Conservation (phyloP, 2,888 invertebrate genomes). For the Lobophora halterata region DNA sequence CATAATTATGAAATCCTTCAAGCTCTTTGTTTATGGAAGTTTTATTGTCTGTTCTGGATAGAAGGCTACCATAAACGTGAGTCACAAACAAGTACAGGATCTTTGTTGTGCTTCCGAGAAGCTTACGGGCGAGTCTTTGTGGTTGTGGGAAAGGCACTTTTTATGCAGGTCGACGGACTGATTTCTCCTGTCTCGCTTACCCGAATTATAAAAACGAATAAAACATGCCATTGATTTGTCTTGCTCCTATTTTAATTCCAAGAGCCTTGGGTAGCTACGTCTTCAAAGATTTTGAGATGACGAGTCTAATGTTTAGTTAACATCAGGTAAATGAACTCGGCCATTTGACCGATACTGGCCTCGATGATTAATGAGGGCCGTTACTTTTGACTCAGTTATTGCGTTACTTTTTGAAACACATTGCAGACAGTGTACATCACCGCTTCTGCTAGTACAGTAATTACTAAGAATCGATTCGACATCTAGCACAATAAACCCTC, state of each 20-base stretch:
- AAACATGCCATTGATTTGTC: conserved; percentile 34
- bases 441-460: conserved; percentile 46
- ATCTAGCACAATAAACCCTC: conserved; percentile 21
- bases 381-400: conserved; percentile 71
- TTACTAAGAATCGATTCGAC: conserved; percentile 39
- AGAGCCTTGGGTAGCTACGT: not conserved
- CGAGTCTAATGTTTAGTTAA: conserved; percentile 58
- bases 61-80: conserved; percentile 58
- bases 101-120: conserved; percentile 79
- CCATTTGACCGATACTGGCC: conserved; percentile 69
- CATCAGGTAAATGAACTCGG: conserved; percentile 47
- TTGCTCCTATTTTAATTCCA: not conserved
- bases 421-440: conserved; percentile 31
- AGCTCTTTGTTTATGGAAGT: conserved; percentile 37
- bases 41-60: conserved; percentile 46
- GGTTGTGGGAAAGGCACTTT: conserved; percentile 74
- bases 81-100: conserved; percentile 71
- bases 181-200: conserved; percentile 63
- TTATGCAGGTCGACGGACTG: conserved; percentile 70
- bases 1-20: conserved; percentile 22
- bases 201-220: conserved; percentile 43
- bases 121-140: conserved; percentile 66
- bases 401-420: conserved; percentile 66
- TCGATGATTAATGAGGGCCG: conserved; percentile 75
- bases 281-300: conserved; percentile 42